Base-by-base conservation (phyloP, 2,113 vertebrate genomes). In the Australoheros scitulus region DNA sequence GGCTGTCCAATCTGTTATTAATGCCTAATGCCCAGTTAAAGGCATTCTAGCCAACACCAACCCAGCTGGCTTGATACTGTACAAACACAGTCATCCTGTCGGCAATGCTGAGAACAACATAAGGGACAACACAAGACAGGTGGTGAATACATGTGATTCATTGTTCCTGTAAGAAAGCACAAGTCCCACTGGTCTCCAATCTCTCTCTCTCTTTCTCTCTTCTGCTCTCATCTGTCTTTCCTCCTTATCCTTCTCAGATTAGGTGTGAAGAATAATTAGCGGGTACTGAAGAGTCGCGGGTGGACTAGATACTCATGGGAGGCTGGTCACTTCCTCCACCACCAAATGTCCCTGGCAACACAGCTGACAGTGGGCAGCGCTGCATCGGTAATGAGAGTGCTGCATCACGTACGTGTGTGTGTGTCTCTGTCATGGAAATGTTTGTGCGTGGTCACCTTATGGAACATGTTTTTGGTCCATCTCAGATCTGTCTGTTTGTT, bases 241-340 rank as follows among this genome's bases (percentile, higher is more conserved):
- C 83, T 90, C 80, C 79, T 79, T 85, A 87, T 91, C 61, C 78
- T 90, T 93, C 92, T 94, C 93, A 87, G 90, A 92, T 93, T 91
- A 95, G 90, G 93, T 93, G 94, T 90, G 91, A 94, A 91, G 94
- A 95, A 94, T 94, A 93, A 94, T 94, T 95, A 94, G 89, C 91
- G 77, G 76, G 88, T 92, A 77, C 92, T 91, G 88, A 91, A 86
- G 84, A 90, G 84, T 68, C 74, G 80, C 81, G 83, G 76, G 89
- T 90, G 92, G 88, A 93, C 90, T n/a, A 81, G 81, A 86, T 87
- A 83, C 87, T 90, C 88, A 85, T 68, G 90, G 87, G 91, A 88
- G 86, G 55, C 81, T 84, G 92, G 92, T 92, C 92, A 92, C 83
- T 94, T 87, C 91, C 87, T 81, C 77, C 87, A 77, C 36, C 90